A percentile compares a stretch with the other conserved stretches of the same genome.
Evolutionary conservation across 2,797 vertebrate species (phyloP).

Genomic region (Bryconaethiops microstoma): DNA sequence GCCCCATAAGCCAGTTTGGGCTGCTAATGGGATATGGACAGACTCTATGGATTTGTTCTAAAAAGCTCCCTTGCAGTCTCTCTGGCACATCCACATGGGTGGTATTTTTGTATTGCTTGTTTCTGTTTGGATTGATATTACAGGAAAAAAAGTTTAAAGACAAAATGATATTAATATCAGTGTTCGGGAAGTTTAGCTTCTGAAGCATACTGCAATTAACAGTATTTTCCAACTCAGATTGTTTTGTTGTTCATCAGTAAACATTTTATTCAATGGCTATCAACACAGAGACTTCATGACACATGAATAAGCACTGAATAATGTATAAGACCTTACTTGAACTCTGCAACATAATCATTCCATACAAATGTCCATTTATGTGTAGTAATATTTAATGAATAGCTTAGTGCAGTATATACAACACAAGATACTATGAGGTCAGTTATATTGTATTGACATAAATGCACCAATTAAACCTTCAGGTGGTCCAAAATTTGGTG

Average conservation of each 20-base stretch:
- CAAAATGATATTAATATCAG: neutral
- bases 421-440: no score
- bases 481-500: no score
- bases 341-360: no score
- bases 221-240: neutral
- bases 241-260: neutral
- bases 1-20: slow-evolving; percentile 35
- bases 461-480: no score
- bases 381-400: no score
- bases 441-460: no score
- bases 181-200: neutral
- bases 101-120: neutral
- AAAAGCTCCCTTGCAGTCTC: slow-evolving; percentile 12
- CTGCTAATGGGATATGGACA: slow-evolving; percentile 42
- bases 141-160: neutral
- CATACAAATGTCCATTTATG: neutral
- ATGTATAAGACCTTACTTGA: no score
- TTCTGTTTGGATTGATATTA: slow-evolving; percentile 18
- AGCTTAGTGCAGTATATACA: no score
- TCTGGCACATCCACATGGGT: slow-evolving; percentile 1
- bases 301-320: neutral
- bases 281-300: neutral
- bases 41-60: slow-evolving; percentile 25
- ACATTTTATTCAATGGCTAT: neutral
- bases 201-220: neutral